Percentiles rank a stretch among this genome's conserved stretches.
Conservation (phyloP, 2,797 vertebrate species). For the Geotrypetes seraphini region DNA sequence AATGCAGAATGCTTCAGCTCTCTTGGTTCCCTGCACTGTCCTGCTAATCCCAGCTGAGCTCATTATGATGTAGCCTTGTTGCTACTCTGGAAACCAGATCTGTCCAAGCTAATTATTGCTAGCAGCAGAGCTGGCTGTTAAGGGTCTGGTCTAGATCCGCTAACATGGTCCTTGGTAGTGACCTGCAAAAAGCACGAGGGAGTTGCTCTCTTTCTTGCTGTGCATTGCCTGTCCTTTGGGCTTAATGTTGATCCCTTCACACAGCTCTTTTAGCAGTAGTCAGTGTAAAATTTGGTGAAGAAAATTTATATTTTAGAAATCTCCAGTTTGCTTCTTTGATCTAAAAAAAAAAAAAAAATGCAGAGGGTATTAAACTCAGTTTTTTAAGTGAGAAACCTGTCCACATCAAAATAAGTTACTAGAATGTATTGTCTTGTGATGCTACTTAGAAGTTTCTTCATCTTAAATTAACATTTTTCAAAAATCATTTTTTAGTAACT, state of each 20-base stretch:
- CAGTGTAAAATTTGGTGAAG: conserved; percentile 78
- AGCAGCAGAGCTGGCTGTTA: conserved; percentile 92
- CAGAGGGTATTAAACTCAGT: conserved; percentile 56
- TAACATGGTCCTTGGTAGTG: conserved; percentile 81
- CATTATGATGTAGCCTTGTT: conserved; percentile 99
- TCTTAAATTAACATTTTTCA: conserved; percentile 25
- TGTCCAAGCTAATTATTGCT: conserved; percentile 99
- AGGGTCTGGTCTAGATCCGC: conserved; percentile 79
- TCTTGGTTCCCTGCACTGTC: conserved; percentile 94
- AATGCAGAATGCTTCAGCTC: conserved; percentile 78
- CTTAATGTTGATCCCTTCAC: conserved; percentile 85
- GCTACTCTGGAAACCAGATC: conserved; percentile 93
- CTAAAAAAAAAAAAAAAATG: too few species aligned
- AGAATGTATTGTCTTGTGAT: conserved; percentile 38
- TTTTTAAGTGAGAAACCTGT: conserved; percentile 50
- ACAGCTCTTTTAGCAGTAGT: conserved; percentile 71
- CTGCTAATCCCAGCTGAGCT: conserved; percentile 99
- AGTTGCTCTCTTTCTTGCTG: conserved; percentile 73
- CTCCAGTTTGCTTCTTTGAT: conserved; percentile 69
- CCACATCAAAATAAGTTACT: conserved; percentile 38
- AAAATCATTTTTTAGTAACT: neutral
- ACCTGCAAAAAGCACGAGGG: conserved; percentile 80
- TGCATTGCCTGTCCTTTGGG: conserved; percentile 74
- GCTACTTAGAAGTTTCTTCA: conserved; percentile 32
- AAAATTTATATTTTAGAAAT: conserved; percentile 67